Evolutionary conservation across 2,113 vertebrate genomes (phyloP), one percentile per base, ranked within the genome.

Genomic region (Brachyhypopomus gauderio): DNA sequence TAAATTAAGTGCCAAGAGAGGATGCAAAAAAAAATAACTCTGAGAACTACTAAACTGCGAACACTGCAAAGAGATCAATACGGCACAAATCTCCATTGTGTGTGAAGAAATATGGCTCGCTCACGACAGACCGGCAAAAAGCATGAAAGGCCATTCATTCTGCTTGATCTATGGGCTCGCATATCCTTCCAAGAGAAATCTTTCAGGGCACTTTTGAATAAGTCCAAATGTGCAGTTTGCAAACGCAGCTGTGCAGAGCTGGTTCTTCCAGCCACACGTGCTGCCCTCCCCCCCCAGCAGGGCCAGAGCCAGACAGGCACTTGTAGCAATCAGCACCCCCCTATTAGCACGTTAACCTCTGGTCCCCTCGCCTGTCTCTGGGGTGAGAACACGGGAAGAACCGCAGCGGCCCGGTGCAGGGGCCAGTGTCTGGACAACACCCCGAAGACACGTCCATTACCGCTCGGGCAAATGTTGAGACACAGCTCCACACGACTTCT

Each of bases 291-390:
- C n/a, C 36, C 45, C 89, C 83, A 78, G 8, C 7, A 23, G 88
- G 88, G 88, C 41, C n/a, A 81, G 81, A 87, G 88, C 87, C 86
- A 85, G 85, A 74, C 88, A 87, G 86, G 81, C 87, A 88, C 89
- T 88, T 89, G 87, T 67, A 91, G 91, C 90, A 93, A 92, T 93
- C 92, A 92, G 89, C 86, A 82, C 85, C 89, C 86, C 52, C 90
- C 89, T 91, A 93, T 93, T 93, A 93, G 88, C 89, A 86, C 20
- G 88, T 93, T 93, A 92, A 92, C 92, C 91, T 85, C 85, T 89
- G 89, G 89, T 89, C 85, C 92, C 52, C 86, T 76, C 80, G 16
- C 66, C 2, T 73, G 86, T 92, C 89, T 87, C 88, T 70, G 84
- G 88, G 86, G 88, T 80, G 59, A 60, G 34, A 80, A 45, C 67